Evolutionary conservation across 2,888 invertebrate species (phyloP), one percentile per base, ranked within the genome.

Genomic region (Raillietiella orientalis): DNA sequence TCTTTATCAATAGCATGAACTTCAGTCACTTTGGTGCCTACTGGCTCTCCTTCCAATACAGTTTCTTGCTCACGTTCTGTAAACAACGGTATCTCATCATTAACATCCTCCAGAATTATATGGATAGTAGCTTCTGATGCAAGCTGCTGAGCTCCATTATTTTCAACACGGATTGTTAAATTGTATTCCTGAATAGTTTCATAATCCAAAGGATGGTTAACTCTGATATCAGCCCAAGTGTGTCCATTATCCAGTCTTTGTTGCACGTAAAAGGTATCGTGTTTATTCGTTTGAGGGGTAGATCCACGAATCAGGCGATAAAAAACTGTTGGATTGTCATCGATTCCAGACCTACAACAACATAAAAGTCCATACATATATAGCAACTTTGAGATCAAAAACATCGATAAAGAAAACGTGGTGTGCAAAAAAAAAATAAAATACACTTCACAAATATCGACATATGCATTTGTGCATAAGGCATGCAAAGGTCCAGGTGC

Each of bases 1-100:
- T 84, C 84, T 48, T 77, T 77, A 51, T 84, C 84, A 38, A 82
- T 77, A 29, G 84, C 84, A 51, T 82, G 79, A 44, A 84, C 79
- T 55, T 79, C 75, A 19, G 79, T 82, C 37, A 84, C 82, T 56
- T 75, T 75, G 34, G 79, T 82, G 33, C 82, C 82, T 37, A 82
- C 67, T 21, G 77, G 77, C 47, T 82, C 82, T 31, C 87, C 84
- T 50, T 84, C 82, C 36, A 79, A 56, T 30, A 84, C 82, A 4
- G 79, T 82, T 53, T 82, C 82, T 46, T 82, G 82, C 46, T 79
- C 77, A 34, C 87, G 61, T 50, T 82, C 79, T 30, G 79, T 79
- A 51, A 90, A 87, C 34, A 79, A 55, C 14, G 90, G 87, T 40
- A 79, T 77, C 52, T 90, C 87, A 47, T 90, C 90, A 52, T 90